phyloP scores from a whole-genome alignment of 2,888 invertebrate genomes.

The Drosophila kokeensis region DNA sequence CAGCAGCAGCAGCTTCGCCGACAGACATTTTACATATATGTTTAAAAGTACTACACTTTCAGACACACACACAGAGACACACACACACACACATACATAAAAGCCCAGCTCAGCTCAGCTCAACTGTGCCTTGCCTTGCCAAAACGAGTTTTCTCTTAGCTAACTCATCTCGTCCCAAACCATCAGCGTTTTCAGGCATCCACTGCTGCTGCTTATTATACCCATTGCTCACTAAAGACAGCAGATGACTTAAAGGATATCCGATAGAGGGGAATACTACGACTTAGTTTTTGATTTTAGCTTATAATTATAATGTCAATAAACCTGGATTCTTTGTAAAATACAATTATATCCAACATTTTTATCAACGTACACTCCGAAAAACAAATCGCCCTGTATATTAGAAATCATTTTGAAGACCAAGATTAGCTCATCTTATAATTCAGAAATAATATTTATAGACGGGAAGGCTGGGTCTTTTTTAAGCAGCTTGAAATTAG shows the following conservation, averaged over 20 bases:
- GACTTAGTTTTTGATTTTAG: not conserved
- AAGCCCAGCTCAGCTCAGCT: not conserved
- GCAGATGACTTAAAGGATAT: not conserved
- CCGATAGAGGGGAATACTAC: not conserved
- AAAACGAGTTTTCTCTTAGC: slow-evolving; percentile 1
- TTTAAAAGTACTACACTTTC: not conserved
- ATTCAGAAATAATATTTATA: no score
- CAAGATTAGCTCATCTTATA: not conserved
- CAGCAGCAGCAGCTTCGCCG: slow-evolving; percentile 11
- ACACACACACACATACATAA: not conserved
- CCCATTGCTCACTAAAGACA: not conserved
- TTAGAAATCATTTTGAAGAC: not conserved
- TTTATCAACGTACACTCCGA: not conserved
- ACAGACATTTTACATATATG: slow-evolving; percentile 3
- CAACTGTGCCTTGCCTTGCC: not conserved
- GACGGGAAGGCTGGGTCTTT: no score
- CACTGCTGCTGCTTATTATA: slow-evolving; percentile 10
- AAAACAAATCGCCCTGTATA: not conserved
- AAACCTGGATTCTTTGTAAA: not conserved
- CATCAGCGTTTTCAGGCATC: slow-evolving; percentile 13
- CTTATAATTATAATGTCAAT: not conserved
- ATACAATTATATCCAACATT: not conserved
- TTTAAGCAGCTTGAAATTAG: not conserved
- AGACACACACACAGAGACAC: no score
- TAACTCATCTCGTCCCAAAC: slow-evolving; percentile 13